Conservation (phyloP, 2,888 invertebrate species). For the Mythimna impura region DNA sequence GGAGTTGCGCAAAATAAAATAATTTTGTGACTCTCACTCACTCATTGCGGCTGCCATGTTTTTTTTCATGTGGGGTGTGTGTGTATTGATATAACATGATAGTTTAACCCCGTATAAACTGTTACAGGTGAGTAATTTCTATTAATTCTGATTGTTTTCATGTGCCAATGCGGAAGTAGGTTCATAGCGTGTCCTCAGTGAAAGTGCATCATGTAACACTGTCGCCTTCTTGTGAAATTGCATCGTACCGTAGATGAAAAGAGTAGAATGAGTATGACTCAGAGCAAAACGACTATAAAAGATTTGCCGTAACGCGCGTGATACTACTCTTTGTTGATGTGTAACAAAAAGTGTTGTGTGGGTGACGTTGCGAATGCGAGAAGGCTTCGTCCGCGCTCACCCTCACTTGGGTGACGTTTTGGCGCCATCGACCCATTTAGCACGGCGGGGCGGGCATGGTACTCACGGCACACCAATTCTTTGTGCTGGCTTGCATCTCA, state of each 20-base stretch:
- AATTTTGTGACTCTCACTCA: slow-evolving; percentile 84
- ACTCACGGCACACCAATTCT: slow-evolving; percentile 76
- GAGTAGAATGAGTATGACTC: slow-evolving; percentile 76
- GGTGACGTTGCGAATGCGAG: slow-evolving; percentile 65
- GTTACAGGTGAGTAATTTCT: slow-evolving; percentile 84
- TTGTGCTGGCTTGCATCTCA: slow-evolving; percentile 77
- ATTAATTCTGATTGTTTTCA: slow-evolving; percentile 71
- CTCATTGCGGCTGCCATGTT: slow-evolving; percentile 93
- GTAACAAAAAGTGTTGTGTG: slow-evolving; percentile 61
- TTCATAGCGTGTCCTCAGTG: slow-evolving; percentile 82
- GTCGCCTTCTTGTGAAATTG: slow-evolving; percentile 89
- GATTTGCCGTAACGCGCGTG: slow-evolving; percentile 62
- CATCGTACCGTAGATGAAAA: slow-evolving; percentile 77
- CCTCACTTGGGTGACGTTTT: slow-evolving; percentile 85
- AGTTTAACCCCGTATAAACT: slow-evolving; percentile 86
- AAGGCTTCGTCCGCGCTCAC: slow-evolving; percentile 71
- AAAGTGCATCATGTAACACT: slow-evolving; percentile 90
- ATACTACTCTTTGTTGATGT: slow-evolving; percentile 71
- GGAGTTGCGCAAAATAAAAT: slow-evolving; percentile 88
- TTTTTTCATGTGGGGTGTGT: slow-evolving; percentile 93
- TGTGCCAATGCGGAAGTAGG: slow-evolving; percentile 79
- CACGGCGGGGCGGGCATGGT: slow-evolving; percentile 83
- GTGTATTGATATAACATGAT: slow-evolving; percentile 87
- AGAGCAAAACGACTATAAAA: slow-evolving; percentile 75
- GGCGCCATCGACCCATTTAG: slow-evolving; percentile 90